Evolutionary conservation across 2,113 vertebrate genomes (phyloP).

Genomic region (Trinectes maculatus): DNA sequence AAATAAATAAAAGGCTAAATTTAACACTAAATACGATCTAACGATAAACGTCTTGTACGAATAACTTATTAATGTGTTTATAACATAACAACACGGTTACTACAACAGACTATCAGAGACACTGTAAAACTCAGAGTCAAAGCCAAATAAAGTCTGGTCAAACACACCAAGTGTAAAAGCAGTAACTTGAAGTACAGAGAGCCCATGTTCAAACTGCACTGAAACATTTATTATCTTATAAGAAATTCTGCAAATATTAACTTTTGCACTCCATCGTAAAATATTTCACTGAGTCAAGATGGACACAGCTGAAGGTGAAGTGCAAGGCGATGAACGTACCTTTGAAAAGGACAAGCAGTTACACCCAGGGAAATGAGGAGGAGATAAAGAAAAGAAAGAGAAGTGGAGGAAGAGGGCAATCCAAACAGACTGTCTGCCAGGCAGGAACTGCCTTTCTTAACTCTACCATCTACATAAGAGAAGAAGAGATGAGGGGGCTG

Average conservation of each 20-base stretch:
- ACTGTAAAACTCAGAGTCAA: neutral
- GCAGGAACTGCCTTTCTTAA: constrained; percentile 74
- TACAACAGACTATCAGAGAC: neutral
- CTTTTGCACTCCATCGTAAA: constrained; percentile 13
- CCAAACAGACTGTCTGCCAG: constrained; percentile 57
- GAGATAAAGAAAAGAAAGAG: constrained; percentile 21
- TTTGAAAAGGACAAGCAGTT: constrained; percentile 36
- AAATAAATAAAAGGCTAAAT: constrained; percentile 38
- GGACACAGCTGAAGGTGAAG: constrained; percentile 16
- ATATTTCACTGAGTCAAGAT: constrained; percentile 21
- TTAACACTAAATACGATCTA: constrained; percentile 3
- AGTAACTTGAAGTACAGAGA: no score
- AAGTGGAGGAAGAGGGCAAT: constrained; percentile 46
- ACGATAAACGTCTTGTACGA: neutral
- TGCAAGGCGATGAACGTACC: constrained; percentile 46
- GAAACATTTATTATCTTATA: no score
- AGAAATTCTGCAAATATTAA: no score
- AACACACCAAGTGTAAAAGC: no score
- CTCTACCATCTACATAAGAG: constrained; percentile 62
- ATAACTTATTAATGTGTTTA: neutral
- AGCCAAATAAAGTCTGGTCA: neutral
- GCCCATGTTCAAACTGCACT: no score
- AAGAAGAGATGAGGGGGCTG: constrained; percentile 4
- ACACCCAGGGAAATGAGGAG: constrained; percentile 14
- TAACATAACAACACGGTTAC: neutral